These are phyloP conservation scores for Hippocampus guttulatus DNA, from an alignment of 2,113 vertebrate genomes.

Conservation along the genomic window DNA sequence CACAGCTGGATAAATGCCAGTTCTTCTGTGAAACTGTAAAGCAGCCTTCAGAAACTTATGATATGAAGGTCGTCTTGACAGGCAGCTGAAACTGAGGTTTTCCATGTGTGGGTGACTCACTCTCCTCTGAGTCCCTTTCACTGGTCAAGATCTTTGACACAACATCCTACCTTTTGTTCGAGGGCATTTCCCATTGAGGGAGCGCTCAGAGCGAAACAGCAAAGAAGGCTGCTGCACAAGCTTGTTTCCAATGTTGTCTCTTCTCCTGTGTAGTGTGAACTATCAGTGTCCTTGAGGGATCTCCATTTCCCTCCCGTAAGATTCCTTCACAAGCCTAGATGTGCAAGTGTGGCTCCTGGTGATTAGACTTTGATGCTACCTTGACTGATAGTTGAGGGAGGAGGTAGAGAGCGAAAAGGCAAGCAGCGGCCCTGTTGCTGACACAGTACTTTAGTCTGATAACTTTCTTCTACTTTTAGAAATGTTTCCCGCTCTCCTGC, in stretches of 20 bases:
- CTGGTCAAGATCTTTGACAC: not conserved
- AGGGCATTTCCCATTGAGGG: slow-evolving; percentile 2
- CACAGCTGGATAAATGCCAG: not conserved
- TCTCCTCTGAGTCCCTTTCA: slow-evolving; percentile 4
- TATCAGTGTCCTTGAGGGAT: slow-evolving; percentile 10
- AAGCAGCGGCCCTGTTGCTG: slow-evolving; percentile 52
- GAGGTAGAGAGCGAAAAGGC: slow-evolving; percentile 19
- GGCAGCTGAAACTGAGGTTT: not conserved
- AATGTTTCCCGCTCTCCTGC: slow-evolving; percentile 12
- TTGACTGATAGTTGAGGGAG: slow-evolving; percentile 52
- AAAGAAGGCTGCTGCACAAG: slow-evolving; percentile 2
- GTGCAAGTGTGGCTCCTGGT: slow-evolving; percentile 23
- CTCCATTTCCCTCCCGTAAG: not conserved
- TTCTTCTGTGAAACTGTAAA: not conserved
- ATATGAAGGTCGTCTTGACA: not conserved
- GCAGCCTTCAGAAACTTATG: not conserved
- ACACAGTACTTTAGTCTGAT: slow-evolving; percentile 41
- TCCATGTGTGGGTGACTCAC: not conserved
- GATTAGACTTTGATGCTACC: slow-evolving; percentile 51
- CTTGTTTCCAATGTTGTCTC: slow-evolving; percentile 1
- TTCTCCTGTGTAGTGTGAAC: slow-evolving; percentile 10
- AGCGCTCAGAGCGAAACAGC: not conserved
- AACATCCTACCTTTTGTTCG: slow-evolving; percentile 1
- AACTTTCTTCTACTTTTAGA: slow-evolving; percentile 42
- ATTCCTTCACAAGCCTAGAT: slow-evolving; percentile 24